Percentiles rank a stretch among this genome's conserved stretches.
phyloP scores from a whole-genome alignment of 1,140 invertebrate genomes.

The Condylostylus longicornis region DNA sequence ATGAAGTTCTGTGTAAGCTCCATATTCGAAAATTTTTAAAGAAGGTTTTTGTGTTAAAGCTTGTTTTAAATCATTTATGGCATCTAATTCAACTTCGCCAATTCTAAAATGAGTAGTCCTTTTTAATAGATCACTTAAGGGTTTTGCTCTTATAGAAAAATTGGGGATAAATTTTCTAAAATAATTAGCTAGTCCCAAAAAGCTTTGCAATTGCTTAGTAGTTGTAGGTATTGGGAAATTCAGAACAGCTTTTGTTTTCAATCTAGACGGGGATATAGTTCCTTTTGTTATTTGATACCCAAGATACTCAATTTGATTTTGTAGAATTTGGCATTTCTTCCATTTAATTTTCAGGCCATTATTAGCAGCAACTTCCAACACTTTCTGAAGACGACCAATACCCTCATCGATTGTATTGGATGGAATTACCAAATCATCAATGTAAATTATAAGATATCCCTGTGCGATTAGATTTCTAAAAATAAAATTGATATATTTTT shows the following conservation, averaged over 20 bases:
- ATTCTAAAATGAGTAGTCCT: no score
- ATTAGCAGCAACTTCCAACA: not conserved
- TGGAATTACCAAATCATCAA: constrained; percentile 10
- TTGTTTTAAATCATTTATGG: no score
- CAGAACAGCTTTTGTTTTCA: constrained; percentile 17
- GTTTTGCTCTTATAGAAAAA: constrained; percentile 10
- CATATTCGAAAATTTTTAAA: no score
- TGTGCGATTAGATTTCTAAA: constrained; percentile 4
- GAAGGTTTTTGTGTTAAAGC: no score
- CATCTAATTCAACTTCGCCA: constrained; percentile 3
- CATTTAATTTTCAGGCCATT: constrained; percentile 9
- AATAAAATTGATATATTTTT: constrained; percentile 14
- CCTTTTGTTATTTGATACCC: constrained; percentile 11
- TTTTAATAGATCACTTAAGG: no score
- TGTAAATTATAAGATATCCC: constrained; percentile 4
- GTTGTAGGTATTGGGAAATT: constrained; percentile 17
- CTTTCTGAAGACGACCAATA: not conserved
- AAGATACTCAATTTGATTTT: constrained; percentile 8
- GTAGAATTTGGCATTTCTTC: constrained; percentile 17
- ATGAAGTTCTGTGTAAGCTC: constrained; percentile 17
- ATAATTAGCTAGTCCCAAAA: constrained; percentile 22
- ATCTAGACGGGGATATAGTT: constrained; percentile 10
- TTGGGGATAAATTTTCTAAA: constrained; percentile 20
- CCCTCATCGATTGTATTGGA: constrained; percentile 8
- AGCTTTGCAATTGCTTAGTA: constrained; percentile 16